These are phyloP conservation scores for Perdita meconis DNA, from an alignment of 2,888 invertebrate species.

Conservation along the genomic window DNA sequence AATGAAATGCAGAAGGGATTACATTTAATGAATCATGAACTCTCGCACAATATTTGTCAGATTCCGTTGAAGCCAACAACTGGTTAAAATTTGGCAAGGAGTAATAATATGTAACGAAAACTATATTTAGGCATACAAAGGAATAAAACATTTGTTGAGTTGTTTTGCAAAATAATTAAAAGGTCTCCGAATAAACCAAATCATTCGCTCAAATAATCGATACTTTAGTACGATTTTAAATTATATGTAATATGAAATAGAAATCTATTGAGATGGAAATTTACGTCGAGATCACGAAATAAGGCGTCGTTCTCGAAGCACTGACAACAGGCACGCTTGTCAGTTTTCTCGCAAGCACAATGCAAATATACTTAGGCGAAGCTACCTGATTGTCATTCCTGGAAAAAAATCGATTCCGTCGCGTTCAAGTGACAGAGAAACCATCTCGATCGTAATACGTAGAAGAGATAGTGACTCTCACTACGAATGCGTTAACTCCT, in stretches of 20 bases:
- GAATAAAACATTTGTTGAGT: too few relatives aligned
- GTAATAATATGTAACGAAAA: background rate
- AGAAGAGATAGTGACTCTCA: background rate
- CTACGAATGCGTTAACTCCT: background rate
- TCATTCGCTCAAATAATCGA: background rate
- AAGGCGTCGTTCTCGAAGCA: background rate
- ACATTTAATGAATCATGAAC: background rate
- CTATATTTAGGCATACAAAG: too few relatives aligned
- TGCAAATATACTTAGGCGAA: slow-evolving; percentile 34
- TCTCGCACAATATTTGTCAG: background rate
- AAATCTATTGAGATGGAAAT: slow-evolving; percentile 1
- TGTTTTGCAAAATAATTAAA: too few relatives aligned
- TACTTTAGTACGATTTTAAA: background rate
- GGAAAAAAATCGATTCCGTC: slow-evolving; percentile 26
- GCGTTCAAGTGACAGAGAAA: background rate
- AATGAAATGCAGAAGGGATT: background rate
- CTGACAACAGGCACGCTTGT: slow-evolving; percentile 16
- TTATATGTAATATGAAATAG: background rate
- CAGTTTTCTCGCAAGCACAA: slow-evolving; percentile 11
- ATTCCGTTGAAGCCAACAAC: background rate
- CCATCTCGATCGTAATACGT: background rate
- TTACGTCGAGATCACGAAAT: background rate
- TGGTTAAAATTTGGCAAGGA: background rate
- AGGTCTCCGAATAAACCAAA: too few relatives aligned
- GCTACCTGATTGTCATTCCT: slow-evolving; percentile 18